phyloP scores from a whole-genome alignment of 2,113 vertebrate genomes.

The Cavia porcellus region DNA sequence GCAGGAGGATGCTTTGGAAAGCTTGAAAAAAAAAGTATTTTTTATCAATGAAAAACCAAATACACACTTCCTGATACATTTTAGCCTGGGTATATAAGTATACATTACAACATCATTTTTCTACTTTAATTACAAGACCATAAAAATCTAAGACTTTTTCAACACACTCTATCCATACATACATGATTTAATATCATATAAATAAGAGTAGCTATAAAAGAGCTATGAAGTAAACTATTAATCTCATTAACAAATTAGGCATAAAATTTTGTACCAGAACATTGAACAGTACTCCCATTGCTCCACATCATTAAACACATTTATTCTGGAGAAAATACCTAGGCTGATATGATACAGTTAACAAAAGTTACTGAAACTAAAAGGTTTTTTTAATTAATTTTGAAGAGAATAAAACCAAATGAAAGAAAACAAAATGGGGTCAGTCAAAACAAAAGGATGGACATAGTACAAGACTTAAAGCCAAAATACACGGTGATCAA shows the following conservation, averaged over 20 bases:
- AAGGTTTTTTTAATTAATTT: no score
- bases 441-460: no score
- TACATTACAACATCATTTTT: not conserved
- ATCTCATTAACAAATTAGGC: not conserved
- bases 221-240: not conserved
- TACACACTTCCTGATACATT: slow-evolving; percentile 1
- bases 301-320: not conserved
- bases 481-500: no score
- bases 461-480: no score
- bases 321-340: not conserved
- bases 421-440: no score
- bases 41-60: slow-evolving; percentile 32
- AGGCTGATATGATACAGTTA: not conserved
- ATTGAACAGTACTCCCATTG: not conserved
- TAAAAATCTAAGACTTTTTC: not conserved
- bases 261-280: not conserved
- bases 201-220: slow-evolving; percentile 44
- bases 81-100: not conserved
- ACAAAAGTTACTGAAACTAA: not conserved
- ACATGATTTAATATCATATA: not conserved
- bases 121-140: slow-evolving; percentile 2
- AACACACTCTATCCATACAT: not conserved
- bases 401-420: no score
- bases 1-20: not conserved
- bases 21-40: not conserved